These are phyloP conservation scores for Drosophila varians DNA, from an alignment of 1,140 invertebrate species.

Conservation along the genomic window DNA sequence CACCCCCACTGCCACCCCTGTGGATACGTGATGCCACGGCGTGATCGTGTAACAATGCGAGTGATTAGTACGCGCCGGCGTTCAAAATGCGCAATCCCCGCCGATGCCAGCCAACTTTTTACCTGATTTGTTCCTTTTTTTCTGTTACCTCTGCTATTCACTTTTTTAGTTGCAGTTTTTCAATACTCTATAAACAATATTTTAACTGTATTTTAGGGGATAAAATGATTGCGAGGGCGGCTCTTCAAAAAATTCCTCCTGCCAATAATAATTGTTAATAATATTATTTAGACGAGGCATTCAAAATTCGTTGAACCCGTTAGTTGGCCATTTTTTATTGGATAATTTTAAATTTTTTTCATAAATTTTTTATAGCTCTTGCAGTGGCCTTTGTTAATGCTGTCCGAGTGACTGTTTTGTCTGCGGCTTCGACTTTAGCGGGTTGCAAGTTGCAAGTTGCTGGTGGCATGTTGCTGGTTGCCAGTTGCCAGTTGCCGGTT, in stretches of 20 bases:
- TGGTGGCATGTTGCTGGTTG: conserved; percentile 9
- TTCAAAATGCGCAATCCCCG: conserved; percentile 62
- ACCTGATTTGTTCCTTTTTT: conserved; percentile 1
- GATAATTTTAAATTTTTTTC: conserved; percentile 10
- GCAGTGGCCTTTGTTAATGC: conserved; percentile 44
- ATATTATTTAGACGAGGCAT: neutral
- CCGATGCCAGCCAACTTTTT: conserved; percentile 47
- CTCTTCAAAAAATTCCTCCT: no score
- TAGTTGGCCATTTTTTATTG: neutral
- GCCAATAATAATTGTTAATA: no score
- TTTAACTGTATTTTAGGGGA: no score
- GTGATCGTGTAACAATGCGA: conserved; percentile 80
- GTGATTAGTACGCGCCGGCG: conserved; percentile 81
- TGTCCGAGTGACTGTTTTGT: conserved; percentile 26
- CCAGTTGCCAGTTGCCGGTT: neutral
- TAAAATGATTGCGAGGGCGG: no score
- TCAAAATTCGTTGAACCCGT: neutral
- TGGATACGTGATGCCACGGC: conserved; percentile 44
- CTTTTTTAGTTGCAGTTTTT: neutral
- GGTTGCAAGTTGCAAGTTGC: conserved; percentile 6
- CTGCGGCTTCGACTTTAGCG: conserved; percentile 5
- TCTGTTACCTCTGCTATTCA: neutral
- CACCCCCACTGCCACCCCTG: neutral
- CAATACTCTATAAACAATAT: neutral
- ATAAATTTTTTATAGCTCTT: conserved; percentile 9